Evolutionary conservation across 2,888 invertebrate genomes (phyloP).

Genomic region (Sarcophaga caerulescens): DNA sequence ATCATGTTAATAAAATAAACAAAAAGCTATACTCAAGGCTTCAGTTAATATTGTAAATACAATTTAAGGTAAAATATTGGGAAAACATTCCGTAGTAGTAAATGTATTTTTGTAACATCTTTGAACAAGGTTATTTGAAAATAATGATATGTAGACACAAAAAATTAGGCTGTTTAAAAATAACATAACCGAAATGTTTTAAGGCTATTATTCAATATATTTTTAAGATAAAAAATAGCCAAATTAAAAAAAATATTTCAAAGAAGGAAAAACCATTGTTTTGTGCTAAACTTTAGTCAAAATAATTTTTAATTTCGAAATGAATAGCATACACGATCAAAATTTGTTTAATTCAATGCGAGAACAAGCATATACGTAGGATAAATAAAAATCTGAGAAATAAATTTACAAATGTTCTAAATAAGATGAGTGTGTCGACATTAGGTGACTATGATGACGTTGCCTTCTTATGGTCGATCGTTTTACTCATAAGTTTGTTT

Average conservation of each 20-base stretch:
- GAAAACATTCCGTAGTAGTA: no score
- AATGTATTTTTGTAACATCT: no score
- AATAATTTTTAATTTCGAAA: slow-evolving; percentile 34
- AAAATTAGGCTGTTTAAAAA: background rate
- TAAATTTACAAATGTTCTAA: slow-evolving; percentile 58
- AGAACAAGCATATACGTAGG: slow-evolving; percentile 35
- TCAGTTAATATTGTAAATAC: background rate
- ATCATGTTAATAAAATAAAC: no score
- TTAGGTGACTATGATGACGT: slow-evolving; percentile 57
- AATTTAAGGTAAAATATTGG: background rate
- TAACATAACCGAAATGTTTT: background rate
- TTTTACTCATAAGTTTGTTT: slow-evolving; percentile 48
- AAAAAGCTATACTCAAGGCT: no score
- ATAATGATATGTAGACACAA: background rate
- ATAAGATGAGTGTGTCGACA: slow-evolving; percentile 55
- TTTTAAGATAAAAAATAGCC: background rate
- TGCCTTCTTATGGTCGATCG: slow-evolving; percentile 55
- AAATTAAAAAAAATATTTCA: background rate
- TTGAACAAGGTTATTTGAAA: no score
- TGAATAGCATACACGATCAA: slow-evolving; percentile 24
- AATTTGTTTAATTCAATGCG: slow-evolving; percentile 29
- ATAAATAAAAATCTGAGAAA: slow-evolving; percentile 33
- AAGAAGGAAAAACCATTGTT: slow-evolving; percentile 23
- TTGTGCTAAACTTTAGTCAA: slow-evolving; percentile 31
- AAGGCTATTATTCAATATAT: background rate